Percentiles rank a stretch among this genome's conserved stretches.
These are phyloP conservation scores for Hydractinia symbiolongicarpus DNA, from an alignment of 30 jellyfish, hydroid and myxozoan genomes.

Conservation along the genomic window DNA sequence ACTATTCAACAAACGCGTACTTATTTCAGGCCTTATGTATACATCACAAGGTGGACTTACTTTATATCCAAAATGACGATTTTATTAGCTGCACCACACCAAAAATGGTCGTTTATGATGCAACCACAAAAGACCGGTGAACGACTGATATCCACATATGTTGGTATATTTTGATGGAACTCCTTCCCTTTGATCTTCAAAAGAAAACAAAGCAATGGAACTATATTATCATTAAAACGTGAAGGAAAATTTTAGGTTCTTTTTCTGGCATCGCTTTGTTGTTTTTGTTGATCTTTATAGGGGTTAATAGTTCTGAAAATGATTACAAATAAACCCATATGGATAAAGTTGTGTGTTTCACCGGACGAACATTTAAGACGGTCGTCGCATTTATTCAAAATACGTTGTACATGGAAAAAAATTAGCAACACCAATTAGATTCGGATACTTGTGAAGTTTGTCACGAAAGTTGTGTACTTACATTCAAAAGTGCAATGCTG, in stretches of 20 bases:
- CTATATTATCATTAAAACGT: too few species aligned
- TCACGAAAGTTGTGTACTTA: background rate
- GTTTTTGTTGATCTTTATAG: too few species aligned
- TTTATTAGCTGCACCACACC: slow-evolving; percentile 94
- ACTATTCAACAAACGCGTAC: too few species aligned
- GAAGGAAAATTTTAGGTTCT: too few species aligned
- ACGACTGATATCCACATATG: slow-evolving; percentile 72
- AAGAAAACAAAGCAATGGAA: background rate
- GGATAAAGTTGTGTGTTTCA: too few species aligned
- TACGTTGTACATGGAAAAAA: background rate
- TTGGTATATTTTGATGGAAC: slow-evolving; percentile 22
- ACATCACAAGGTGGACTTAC: slow-evolving; percentile 33
- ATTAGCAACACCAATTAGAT: background rate
- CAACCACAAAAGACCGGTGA: slow-evolving; percentile 93
- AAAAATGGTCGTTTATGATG: slow-evolving; percentile 42
- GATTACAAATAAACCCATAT: too few species aligned
- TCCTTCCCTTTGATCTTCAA: slow-evolving; percentile 13
- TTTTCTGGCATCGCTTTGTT: too few species aligned
- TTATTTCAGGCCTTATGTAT: too few species aligned
- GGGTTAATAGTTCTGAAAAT: too few species aligned
- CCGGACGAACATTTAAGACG: too few species aligned
- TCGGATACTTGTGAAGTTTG: slow-evolving; percentile 1
- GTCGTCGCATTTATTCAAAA: too few species aligned
- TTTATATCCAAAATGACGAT: slow-evolving; percentile 59
- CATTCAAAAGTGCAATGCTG: slow-evolving; percentile 66